phyloP scores from a whole-genome alignment of 92 coral and sea anemone species.

The Montipora capitata region DNA sequence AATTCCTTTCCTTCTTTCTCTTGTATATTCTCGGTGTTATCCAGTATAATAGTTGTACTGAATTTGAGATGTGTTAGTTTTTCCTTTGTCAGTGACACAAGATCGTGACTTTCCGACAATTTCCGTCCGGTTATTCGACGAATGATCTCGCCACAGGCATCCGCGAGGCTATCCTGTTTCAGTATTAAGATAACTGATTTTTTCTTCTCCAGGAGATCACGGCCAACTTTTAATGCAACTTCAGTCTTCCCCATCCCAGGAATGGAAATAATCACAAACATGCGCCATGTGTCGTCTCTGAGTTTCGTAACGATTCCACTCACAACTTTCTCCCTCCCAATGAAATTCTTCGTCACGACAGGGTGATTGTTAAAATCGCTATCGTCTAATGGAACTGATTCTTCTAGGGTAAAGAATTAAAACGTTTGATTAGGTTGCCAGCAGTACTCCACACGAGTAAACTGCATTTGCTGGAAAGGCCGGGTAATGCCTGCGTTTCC shows the following conservation, averaged over 20 bases:
- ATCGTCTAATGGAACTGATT: background rate
- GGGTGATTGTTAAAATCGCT: background rate
- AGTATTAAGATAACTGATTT: conserved; percentile 48
- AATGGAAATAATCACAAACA: conserved; percentile 31
- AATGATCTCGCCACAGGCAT: conserved; percentile 36
- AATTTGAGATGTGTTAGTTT: conserved; percentile 2
- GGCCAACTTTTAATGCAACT: conserved; percentile 56
- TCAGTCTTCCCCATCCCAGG: conserved; percentile 77
- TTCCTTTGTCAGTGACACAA: conserved; percentile 23
- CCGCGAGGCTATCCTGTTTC: conserved; percentile 15
- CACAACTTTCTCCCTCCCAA: conserved; percentile 25
- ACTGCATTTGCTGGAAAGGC: too few relatives aligned
- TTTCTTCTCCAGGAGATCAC: background rate
- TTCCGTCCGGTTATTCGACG: conserved; percentile 5
- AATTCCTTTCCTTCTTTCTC: background rate
- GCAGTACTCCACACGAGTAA: too few relatives aligned
- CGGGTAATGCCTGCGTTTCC: too few relatives aligned
- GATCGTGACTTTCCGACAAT: conserved; percentile 28
- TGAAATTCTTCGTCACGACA: background rate
- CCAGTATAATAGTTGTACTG: conserved; percentile 59
- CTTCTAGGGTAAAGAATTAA: background rate
- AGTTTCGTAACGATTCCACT: conserved; percentile 1
- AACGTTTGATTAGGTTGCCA: too few relatives aligned
- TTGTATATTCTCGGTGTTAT: conserved; percentile 59
- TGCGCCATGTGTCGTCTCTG: background rate